Conservation (phyloP, 2,797 vertebrate genomes). For the Intellagama lesueurii region DNA sequence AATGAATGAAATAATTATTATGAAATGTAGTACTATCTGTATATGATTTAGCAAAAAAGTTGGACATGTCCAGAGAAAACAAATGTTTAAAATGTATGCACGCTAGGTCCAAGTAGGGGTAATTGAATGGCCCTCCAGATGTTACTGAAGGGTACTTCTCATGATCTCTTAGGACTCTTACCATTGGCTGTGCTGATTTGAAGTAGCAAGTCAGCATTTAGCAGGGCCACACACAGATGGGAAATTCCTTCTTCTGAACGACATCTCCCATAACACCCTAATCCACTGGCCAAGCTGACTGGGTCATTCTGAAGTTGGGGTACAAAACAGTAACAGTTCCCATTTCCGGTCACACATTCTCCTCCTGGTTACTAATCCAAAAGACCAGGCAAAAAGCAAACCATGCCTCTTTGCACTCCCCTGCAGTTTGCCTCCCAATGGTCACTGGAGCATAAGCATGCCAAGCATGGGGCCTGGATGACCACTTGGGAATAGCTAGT, state of each 20-base stretch:
- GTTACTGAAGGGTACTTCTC: not conserved
- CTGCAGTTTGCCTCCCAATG: too few relatives aligned
- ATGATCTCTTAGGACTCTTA: not conserved
- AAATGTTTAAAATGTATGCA: not conserved
- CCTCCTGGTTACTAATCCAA: not conserved
- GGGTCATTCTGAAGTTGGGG: not conserved
- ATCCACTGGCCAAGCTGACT: not conserved
- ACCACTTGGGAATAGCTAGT: not conserved
- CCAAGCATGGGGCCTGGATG: not conserved
- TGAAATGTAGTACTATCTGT: too few relatives aligned
- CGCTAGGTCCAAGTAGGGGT: not conserved
- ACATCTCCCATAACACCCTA: not conserved
- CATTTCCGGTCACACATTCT: not conserved
- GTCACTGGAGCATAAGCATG: too few relatives aligned
- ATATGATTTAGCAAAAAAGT: too few relatives aligned
- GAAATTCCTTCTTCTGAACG: not conserved
- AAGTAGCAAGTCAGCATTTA: too few relatives aligned
- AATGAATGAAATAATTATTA: not conserved
- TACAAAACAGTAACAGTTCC: not conserved
- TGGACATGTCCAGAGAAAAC: not conserved
- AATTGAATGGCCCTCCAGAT: not conserved
- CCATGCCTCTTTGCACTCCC: too few relatives aligned
- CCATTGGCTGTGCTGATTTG: not conserved
- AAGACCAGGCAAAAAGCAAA: too few relatives aligned
- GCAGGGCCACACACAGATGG: not conserved